Evolutionary conservation across 2,113 vertebrate genomes (phyloP).

Genomic region (Spilogale gracilis): DNA sequence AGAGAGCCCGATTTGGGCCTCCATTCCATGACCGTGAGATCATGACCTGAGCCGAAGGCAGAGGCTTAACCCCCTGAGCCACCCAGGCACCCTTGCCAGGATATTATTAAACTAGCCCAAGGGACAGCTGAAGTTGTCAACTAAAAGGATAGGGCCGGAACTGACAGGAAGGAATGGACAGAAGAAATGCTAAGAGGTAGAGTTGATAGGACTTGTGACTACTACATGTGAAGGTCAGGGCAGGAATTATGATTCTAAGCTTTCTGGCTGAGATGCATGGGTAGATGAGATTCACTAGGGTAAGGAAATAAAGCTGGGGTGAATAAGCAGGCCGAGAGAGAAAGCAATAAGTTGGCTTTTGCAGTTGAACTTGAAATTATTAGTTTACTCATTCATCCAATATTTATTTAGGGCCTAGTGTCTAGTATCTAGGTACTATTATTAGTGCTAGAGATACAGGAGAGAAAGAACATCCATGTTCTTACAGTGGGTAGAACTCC

Average conservation of each 20-base stretch:
- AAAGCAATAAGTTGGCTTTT: background rate
- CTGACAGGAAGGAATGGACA: background rate
- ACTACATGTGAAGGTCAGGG: background rate
- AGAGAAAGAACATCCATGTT: background rate
- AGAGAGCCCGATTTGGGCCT: too few species aligned
- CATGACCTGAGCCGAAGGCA: too few species aligned
- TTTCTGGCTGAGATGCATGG: background rate
- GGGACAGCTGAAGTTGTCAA: background rate
- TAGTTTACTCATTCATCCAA: slow-evolving; percentile 2
- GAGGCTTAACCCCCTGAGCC: too few species aligned
- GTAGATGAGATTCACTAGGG: background rate
- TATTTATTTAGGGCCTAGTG: background rate
- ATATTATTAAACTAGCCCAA: background rate
- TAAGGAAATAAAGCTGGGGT: background rate
- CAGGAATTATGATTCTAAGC: background rate
- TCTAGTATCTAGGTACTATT: background rate
- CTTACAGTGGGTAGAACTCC: too few species aligned
- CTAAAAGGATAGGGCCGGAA: background rate
- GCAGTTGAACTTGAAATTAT: background rate
- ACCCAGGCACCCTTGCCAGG: background rate
- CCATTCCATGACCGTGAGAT: too few species aligned
- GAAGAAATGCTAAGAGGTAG: background rate
- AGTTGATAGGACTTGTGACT: background rate
- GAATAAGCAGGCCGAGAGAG: background rate
- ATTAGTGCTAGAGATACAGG: background rate